Conservation (phyloP, 2,797 vertebrate genomes). For the Enteromius fasciolatus region DNA sequence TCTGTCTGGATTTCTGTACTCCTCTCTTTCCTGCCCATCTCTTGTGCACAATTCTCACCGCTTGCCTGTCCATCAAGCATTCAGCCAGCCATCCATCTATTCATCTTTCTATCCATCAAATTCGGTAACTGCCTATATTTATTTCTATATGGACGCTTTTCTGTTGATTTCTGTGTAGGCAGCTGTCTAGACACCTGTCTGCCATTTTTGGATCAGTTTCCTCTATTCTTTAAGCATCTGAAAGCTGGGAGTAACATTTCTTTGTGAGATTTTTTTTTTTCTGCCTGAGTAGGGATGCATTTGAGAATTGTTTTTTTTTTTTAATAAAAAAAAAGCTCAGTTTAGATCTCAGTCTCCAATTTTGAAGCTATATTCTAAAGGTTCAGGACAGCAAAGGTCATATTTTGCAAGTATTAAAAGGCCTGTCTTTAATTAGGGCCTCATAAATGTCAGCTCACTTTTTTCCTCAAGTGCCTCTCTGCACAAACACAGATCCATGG, state of each 20-base stretch:
- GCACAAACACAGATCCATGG: slow-evolving; percentile 22
- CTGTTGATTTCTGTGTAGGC: slow-evolving; percentile 43
- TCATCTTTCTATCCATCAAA: slow-evolving; percentile 51
- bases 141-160: slow-evolving; percentile 16
- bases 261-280: not conserved
- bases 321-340: not conserved
- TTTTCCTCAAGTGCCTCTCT: slow-evolving; percentile 65
- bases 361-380: slow-evolving; percentile 28
- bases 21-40: not conserved
- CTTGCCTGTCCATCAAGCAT: slow-evolving; percentile 43
- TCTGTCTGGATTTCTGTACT: slow-evolving; percentile 14
- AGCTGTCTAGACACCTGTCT: slow-evolving; percentile 54
- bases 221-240: not conserved
- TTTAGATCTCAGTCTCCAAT: not conserved
- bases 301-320: not conserved
- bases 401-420: slow-evolving; percentile 82
- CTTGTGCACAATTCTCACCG: not conserved
- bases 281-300: slow-evolving; percentile 1
- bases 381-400: slow-evolving; percentile 78
- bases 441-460: slow-evolving; percentile 80
- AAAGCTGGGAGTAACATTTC: slow-evolving; percentile 16
- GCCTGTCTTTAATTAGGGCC: slow-evolving; percentile 77
- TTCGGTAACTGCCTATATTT: slow-evolving; percentile 47
- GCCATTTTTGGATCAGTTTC: slow-evolving; percentile 23
- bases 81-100: slow-evolving; percentile 44